Evolutionary conservation across 2,888 invertebrate genomes (phyloP).

Genomic region (Eupithecia abbreviata): DNA sequence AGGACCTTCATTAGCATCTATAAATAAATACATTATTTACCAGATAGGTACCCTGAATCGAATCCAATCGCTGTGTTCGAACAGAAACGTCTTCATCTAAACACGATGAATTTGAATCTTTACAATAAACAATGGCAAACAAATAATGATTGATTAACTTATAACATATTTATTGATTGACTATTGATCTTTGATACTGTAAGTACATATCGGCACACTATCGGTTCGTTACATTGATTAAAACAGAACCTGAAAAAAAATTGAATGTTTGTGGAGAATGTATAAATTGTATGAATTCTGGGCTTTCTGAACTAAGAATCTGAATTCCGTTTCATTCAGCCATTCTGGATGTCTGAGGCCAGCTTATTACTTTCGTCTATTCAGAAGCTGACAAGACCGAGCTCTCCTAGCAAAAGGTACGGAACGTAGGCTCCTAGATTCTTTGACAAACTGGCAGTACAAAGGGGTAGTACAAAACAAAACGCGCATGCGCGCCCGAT

Average conservation of each 20-base stretch:
- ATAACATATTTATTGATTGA: not conserved
- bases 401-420: not conserved
- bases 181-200: not conserved
- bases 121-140: not conserved
- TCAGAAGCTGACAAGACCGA: not conserved
- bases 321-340: too few species aligned
- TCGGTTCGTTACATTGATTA: too few species aligned
- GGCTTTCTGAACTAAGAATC: too few species aligned
- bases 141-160: not conserved
- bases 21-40: not conserved
- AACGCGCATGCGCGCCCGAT: conserved; percentile 23
- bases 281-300: too few species aligned
- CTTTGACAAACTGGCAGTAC: not conserved
- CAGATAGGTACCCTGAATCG: not conserved
- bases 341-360: too few species aligned
- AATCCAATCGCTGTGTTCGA: not conserved
- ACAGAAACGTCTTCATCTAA: not conserved
- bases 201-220: too few species aligned
- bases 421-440: not conserved
- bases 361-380: not conserved
- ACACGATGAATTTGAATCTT: not conserved
- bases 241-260: too few species aligned
- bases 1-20: too few species aligned
- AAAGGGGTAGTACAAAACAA: conserved; percentile 13
- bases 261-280: too few species aligned